phyloP scores from a whole-genome alignment of 2,113 vertebrate genomes.

The Pelecanus crispus region DNA sequence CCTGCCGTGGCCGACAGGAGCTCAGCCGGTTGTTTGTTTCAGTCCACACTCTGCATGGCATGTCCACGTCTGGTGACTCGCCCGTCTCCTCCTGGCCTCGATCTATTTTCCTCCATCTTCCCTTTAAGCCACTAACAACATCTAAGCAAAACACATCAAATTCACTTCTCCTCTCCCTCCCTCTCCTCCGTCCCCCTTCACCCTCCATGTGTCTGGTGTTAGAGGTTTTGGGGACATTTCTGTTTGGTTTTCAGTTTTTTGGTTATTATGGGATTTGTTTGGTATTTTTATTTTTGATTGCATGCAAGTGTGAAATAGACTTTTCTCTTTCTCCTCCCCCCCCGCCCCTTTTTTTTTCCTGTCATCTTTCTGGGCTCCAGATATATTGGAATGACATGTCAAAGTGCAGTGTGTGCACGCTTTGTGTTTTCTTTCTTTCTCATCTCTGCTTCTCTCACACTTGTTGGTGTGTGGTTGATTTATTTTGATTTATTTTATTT shows the following conservation, averaged over 20 bases:
- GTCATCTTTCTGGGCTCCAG: conserved; percentile 19
- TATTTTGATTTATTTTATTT: background rate
- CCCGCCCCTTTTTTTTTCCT: background rate
- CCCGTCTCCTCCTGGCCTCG: conserved; percentile 24
- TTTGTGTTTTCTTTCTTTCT: conserved; percentile 49
- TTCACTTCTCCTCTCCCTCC: conserved; percentile 21
- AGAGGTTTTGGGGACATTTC: conserved; percentile 63
- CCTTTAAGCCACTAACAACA: conserved; percentile 67
- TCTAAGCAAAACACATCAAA: conserved; percentile 21
- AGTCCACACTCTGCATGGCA: conserved; percentile 88
- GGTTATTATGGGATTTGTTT: conserved; percentile 4
- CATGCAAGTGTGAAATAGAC: conserved; percentile 77
- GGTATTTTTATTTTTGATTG: conserved; percentile 65
- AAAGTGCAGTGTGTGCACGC: conserved; percentile 62
- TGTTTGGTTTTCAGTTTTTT: conserved; percentile 42
- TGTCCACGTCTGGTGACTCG: conserved; percentile 79
- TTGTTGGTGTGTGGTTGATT: conserved; percentile 27
- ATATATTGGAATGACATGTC: conserved; percentile 67
- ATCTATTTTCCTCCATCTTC: conserved; percentile 48
- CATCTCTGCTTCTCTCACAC: conserved; percentile 23
- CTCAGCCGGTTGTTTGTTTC: conserved; percentile 73
- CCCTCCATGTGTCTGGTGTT: conserved; percentile 67
- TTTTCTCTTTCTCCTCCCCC: background rate
- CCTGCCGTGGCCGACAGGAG: conserved; percentile 59
- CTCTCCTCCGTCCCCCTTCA: conserved; percentile 30